phyloP scores from a whole-genome alignment of 1,140 invertebrate genomes.

The Uloborus diversus region DNA sequence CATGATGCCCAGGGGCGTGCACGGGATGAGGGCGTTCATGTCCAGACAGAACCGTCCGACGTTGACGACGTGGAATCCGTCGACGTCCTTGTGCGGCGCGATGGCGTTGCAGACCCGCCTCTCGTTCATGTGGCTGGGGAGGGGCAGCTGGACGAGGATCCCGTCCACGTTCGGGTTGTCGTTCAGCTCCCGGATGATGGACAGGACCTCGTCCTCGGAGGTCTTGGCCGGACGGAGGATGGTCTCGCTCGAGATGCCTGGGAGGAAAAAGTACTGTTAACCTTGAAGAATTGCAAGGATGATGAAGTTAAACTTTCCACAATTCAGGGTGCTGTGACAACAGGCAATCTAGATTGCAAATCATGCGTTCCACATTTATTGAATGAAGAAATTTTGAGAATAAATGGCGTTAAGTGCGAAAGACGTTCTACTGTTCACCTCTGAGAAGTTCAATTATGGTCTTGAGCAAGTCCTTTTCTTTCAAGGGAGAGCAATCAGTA shows the following conservation, averaged over 20 bases:
- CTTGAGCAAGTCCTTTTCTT: too few species aligned
- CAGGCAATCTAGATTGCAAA: too few species aligned
- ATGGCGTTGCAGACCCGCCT: conserved; percentile 84
- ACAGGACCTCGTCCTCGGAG: conserved; percentile 81
- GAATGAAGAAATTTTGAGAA: too few species aligned
- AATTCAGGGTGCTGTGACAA: too few species aligned
- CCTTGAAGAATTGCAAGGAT: too few species aligned
- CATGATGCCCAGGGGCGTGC: conserved; percentile 91
- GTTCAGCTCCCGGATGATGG: conserved; percentile 75
- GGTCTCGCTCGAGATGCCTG: conserved; percentile 74
- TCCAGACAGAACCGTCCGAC: conserved; percentile 81
- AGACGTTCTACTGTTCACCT: too few species aligned
- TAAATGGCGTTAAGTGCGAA: too few species aligned
- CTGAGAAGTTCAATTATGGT: too few species aligned
- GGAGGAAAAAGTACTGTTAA: conserved; percentile 57
- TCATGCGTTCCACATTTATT: too few species aligned
- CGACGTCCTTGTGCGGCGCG: conserved; percentile 89
- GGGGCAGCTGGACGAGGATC: conserved; percentile 95
- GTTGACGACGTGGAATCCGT: conserved; percentile 86
- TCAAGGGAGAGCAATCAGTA: too few species aligned
- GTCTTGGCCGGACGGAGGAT: conserved; percentile 76
- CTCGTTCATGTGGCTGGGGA: conserved; percentile 83
- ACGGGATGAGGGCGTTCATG: conserved; percentile 86
- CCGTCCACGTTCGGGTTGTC: conserved; percentile 86
- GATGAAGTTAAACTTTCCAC: too few species aligned